Percentiles rank a stretch among this genome's conserved stretches.
phyloP scores from a whole-genome alignment of 1,140 invertebrate species.

The Bombus waltoni region DNA sequence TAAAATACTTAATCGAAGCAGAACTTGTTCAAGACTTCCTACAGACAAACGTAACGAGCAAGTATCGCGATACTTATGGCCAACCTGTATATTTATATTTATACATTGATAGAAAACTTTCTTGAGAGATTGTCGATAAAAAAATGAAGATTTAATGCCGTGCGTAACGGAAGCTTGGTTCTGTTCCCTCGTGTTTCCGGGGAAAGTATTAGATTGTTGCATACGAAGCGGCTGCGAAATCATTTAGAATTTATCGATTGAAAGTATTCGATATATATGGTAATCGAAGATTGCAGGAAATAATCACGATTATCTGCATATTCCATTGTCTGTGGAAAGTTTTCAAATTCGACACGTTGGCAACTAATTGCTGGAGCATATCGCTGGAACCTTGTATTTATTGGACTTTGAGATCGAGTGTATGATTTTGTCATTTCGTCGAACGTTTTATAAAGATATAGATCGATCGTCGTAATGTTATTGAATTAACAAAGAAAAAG shows the following conservation, averaged over 20 bases:
- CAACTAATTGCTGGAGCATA: background rate
- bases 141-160: too few species aligned
- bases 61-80: too few species aligned
- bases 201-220: background rate
- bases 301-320: background rate
- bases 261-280: background rate
- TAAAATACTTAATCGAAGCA: too few species aligned
- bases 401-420: background rate
- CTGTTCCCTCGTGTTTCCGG: conserved; percentile 6
- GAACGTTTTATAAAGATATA: background rate
- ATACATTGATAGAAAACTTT: background rate
- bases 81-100: too few species aligned
- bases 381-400: background rate
- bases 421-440: background rate
- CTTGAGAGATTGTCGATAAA: background rate
- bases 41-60: too few species aligned
- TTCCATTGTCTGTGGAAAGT: background rate
- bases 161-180: background rate
- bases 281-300: background rate
- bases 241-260: background rate
- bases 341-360: background rate
- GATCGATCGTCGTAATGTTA: too few species aligned
- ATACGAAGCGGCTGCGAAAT: background rate
- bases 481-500: too few species aligned
- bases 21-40: too few species aligned